A percentile compares a stretch with the other conserved stretches of the same genome.
Evolutionary conservation across 2,888 invertebrate species (phyloP).

Genomic region (Drosophila siamana): DNA sequence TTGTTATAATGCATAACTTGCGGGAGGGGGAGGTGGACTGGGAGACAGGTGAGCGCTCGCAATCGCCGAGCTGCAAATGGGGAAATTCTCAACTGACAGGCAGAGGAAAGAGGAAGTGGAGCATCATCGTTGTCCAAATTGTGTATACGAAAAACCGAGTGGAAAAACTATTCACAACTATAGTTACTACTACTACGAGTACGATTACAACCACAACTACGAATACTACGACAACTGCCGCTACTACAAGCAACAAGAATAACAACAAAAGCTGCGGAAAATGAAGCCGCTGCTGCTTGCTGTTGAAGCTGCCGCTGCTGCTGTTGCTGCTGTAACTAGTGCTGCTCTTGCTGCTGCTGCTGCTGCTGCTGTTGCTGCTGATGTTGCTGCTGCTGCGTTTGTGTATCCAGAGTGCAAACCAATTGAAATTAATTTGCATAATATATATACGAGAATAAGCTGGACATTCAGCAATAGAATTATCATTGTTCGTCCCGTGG

Average conservation of each 20-base stretch:
- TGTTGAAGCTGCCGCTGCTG: constrained; percentile 26
- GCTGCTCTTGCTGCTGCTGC: constrained; percentile 20
- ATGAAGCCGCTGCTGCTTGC: constrained; percentile 46
- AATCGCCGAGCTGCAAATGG: constrained; percentile 39
- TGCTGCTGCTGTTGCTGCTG: constrained; percentile 20
- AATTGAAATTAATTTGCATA: constrained; percentile 82
- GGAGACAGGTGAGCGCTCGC: constrained; percentile 3
- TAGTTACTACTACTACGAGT: constrained; percentile 37
- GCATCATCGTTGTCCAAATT: constrained; percentile 50
- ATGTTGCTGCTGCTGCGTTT: constrained; percentile 35
- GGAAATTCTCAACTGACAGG: constrained; percentile 29
- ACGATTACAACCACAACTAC: constrained; percentile 28
- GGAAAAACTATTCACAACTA: constrained; percentile 41
- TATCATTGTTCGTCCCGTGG: constrained; percentile 29
- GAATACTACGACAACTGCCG: constrained; percentile 30
- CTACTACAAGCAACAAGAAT: constrained; percentile 46
- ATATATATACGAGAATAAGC: constrained; percentile 57
- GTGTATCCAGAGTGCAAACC: constrained; percentile 78
- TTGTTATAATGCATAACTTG: constrained; percentile 17
- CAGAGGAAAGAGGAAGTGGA: neutral
- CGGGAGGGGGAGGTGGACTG: neutral
- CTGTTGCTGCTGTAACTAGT: neutral
- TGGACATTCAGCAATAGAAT: constrained; percentile 75
- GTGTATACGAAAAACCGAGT: constrained; percentile 65
- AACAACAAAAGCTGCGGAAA: constrained; percentile 33